A percentile compares a stretch with the other conserved stretches of the same genome.
Evolutionary conservation across 2,888 invertebrate genomes (phyloP).

Genomic region (Lasius fuliginosus): DNA sequence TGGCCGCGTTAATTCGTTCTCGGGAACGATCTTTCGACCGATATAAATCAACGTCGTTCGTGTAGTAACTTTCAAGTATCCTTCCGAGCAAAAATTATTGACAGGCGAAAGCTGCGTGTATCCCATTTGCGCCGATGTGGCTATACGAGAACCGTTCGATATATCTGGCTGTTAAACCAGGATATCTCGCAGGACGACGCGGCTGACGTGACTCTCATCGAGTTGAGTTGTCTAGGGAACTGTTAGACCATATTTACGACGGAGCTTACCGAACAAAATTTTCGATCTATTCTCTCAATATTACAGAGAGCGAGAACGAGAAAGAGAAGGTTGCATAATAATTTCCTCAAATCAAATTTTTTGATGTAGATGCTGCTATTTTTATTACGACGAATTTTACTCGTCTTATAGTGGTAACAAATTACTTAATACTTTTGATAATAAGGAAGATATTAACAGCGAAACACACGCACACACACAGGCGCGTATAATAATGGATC

Average conservation of each 20-base stretch:
- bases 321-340: not conserved
- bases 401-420: not conserved
- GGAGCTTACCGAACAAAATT: not conserved
- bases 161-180: slow-evolving; percentile 32
- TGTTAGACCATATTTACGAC: slow-evolving; percentile 60
- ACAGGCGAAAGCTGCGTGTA: slow-evolving; percentile 34
- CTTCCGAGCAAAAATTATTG: slow-evolving; percentile 45
- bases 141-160: slow-evolving; percentile 32
- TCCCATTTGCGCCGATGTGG: slow-evolving; percentile 25
- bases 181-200: slow-evolving; percentile 22
- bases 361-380: not conserved
- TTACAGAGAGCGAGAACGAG: not conserved
- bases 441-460: not conserved
- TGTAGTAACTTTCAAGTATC: slow-evolving; percentile 25
- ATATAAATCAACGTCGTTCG: slow-evolving; percentile 51
- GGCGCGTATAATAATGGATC: slow-evolving; percentile 19
- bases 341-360: not conserved
- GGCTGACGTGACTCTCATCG: slow-evolving; percentile 23
- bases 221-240: slow-evolving; percentile 41
- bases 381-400: not conserved
- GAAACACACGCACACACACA: not conserved
- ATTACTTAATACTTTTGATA: slow-evolving; percentile 20
- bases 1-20: not conserved
- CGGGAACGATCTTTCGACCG: slow-evolving; percentile 17
- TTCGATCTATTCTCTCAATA: slow-evolving; percentile 24